Evolutionary conservation across 2,888 invertebrate species (phyloP).

Genomic region (Cryptus armator): DNA sequence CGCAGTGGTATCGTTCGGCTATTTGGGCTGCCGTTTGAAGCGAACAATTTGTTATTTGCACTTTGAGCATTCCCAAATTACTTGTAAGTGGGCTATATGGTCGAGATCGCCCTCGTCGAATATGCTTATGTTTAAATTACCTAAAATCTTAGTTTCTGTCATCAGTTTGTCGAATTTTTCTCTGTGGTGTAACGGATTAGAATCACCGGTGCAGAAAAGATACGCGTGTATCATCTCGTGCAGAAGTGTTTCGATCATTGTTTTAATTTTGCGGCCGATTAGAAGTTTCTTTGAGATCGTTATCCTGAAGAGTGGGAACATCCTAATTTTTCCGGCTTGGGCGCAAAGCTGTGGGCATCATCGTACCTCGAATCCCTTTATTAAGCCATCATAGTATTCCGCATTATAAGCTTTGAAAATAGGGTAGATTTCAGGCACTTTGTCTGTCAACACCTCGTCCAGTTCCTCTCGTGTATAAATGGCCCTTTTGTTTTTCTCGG

Average conservation of each 20-base stretch:
- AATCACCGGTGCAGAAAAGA: neutral
- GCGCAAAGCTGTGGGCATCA: neutral
- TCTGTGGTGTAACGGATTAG: neutral
- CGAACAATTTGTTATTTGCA: neutral
- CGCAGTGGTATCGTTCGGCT: too few species aligned
- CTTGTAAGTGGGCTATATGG: neutral
- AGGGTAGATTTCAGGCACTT: neutral
- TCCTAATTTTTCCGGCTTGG: neutral
- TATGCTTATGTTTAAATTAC: neutral
- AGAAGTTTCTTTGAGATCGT: neutral
- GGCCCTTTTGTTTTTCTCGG: too few species aligned
- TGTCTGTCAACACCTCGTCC: neutral
- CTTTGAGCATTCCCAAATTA: neutral
- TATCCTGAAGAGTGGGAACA: neutral
- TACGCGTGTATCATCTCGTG: constrained; percentile 6
- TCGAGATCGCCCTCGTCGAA: neutral
- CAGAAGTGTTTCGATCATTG: neutral
- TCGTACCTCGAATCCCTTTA: neutral
- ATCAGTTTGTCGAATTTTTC: neutral
- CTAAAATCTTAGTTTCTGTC: neutral
- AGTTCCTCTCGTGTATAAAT: neutral
- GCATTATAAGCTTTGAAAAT: neutral
- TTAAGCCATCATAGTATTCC: neutral
- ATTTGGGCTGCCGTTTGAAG: too few species aligned
- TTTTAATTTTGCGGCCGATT: neutral